Evolutionary conservation across 2,888 invertebrate species (phyloP).

Genomic region (Lamellibrachia columna): DNA sequence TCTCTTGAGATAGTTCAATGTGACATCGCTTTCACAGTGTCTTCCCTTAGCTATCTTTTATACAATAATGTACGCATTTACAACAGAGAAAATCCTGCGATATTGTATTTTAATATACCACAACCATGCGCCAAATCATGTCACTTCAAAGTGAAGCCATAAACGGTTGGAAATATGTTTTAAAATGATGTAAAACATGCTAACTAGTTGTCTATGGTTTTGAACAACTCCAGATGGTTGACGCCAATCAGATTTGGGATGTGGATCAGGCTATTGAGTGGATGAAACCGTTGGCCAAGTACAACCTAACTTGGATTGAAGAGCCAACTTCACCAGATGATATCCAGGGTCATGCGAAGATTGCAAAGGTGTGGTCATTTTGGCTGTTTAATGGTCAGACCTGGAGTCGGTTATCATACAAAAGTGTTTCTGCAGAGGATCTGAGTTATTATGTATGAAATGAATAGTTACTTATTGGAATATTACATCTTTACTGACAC

Average conservation of each 20-base stretch:
- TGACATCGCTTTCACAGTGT: not conserved
- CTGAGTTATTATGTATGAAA: not conserved
- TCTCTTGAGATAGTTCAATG: not conserved
- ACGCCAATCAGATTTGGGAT: constrained; percentile 75
- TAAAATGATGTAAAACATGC: too few relatives aligned
- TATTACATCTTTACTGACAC: not conserved
- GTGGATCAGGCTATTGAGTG: constrained; percentile 85
- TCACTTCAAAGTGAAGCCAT: not conserved
- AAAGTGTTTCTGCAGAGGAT: not conserved
- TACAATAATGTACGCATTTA: not conserved
- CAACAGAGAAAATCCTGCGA: not conserved
- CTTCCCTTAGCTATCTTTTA: not conserved
- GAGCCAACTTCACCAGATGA: constrained; percentile 94
- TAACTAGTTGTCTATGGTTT: not conserved
- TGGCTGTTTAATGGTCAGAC: not conserved
- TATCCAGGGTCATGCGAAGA: constrained; percentile 83
- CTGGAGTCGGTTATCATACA: not conserved
- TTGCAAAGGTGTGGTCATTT: constrained; percentile 73
- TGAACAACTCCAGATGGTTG: constrained; percentile 65
- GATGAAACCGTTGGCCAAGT: constrained; percentile 80
- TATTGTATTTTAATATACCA: not conserved
- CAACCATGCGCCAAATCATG: not conserved
- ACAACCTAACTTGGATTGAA: constrained; percentile 87
- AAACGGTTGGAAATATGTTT: too few relatives aligned
- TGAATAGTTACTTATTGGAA: not conserved